phyloP scores from a whole-genome alignment of 2,113 vertebrate genomes.

The Oenanthe oenanthe region DNA sequence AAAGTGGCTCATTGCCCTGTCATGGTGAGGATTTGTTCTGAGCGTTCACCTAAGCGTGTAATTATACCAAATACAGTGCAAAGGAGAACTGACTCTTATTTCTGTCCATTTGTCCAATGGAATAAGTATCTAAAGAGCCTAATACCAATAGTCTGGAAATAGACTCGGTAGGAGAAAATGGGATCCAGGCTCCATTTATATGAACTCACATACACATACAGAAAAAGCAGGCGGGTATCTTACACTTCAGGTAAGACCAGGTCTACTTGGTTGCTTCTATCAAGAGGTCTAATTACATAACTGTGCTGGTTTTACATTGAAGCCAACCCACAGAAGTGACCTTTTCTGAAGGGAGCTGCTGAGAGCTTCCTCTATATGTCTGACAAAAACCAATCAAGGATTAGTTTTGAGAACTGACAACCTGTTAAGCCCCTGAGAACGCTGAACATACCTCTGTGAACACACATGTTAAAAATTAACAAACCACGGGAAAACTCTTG shows the following conservation, averaged over 20 bases:
- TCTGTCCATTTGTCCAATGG: neutral
- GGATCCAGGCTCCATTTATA: neutral
- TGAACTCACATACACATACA: neutral
- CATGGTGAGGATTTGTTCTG: neutral
- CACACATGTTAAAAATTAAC: too few relatives aligned
- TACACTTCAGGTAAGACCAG: neutral
- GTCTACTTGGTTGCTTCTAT: neutral
- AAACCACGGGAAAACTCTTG: too few relatives aligned
- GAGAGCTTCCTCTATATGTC: too few relatives aligned
- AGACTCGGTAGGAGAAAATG: neutral
- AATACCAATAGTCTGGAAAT: neutral
- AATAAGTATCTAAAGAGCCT: neutral
- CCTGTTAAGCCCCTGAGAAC: too few relatives aligned
- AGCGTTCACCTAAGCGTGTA: neutral
- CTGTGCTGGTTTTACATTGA: too few relatives aligned
- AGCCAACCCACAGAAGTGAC: too few relatives aligned
- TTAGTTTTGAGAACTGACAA: too few relatives aligned
- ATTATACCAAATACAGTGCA: neutral
- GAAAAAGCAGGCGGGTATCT: neutral
- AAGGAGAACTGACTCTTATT: neutral
- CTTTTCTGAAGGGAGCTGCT: too few relatives aligned
- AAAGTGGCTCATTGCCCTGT: neutral
- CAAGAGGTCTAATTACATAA: neutral
- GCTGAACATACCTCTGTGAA: too few relatives aligned
- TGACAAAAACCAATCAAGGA: too few relatives aligned